Base-by-base conservation (phyloP, 1,140 invertebrate species). In the Liolophura sinensis region DNA sequence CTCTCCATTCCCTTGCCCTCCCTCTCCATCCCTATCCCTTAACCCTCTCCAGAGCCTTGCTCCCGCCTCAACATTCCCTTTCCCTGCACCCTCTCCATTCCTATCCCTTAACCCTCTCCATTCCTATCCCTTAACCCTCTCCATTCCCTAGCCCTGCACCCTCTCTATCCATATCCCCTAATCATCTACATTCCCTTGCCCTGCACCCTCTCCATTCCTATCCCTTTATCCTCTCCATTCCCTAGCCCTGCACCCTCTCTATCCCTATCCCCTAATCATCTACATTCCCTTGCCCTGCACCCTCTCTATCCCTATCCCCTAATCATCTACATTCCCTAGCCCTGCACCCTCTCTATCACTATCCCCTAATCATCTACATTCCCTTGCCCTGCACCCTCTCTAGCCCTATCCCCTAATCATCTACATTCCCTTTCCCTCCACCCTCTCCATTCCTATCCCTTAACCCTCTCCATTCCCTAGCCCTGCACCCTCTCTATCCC, bases 1-100 rank as follows among this genome's bases (percentile, higher is more conserved):
- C 11, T 48, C 64, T 40, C 55, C 60, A 31, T 60, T 47, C 50
- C 56, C 46, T 46, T 49, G 40, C 47, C 56, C 52, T 25, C 46
- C 49, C 22, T 46, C 47, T 59, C 56, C 11, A 7, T 22, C 27
- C 48, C 56, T 48, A 11, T 25, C 46, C 20, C 40, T 18, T 48
- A 24, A 48, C 64, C 49, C 55, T 40, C 11, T 57, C 56, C 25
- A 14, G 59, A 14, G 20, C 56, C 49, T 47, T 47, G 11, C 40
- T 18, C 27, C 52, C 31, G 25, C 27, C 64, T 50, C 57, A 16
- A 6, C 46, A 4, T 25, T n/a, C 27, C 31, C 27, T 27, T 47
- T 25, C n/a, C 60, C 49, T 47, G 22, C 48, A 18, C 40, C 15
- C 25, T 60, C 56, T 11, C 24, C 47, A 9, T 40, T 1, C 57